These are phyloP conservation scores for Morpho deidamia DNA, from an alignment of 2,888 invertebrate species.

Conservation along the genomic window DNA sequence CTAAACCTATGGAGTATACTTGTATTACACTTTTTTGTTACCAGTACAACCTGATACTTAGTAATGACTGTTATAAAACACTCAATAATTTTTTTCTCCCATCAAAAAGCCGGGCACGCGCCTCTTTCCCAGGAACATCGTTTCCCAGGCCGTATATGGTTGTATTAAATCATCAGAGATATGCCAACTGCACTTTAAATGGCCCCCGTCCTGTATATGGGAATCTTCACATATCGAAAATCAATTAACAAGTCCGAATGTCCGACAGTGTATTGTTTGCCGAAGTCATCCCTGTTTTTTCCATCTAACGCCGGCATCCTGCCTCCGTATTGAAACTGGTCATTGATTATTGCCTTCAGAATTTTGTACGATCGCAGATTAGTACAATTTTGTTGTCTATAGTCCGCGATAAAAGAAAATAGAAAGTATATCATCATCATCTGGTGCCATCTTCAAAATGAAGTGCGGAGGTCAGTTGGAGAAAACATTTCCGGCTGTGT, in stretches of 20 bases:
- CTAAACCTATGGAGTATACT: too few species aligned
- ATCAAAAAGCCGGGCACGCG: background rate
- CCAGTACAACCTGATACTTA: too few species aligned
- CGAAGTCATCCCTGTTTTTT: background rate
- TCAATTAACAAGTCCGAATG: slow-evolving; percentile 25
- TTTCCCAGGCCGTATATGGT: slow-evolving; percentile 10
- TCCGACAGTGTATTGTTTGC: background rate
- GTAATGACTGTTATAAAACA: too few species aligned
- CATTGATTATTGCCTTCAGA: background rate
- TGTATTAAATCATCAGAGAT: slow-evolving; percentile 20
- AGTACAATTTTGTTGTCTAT: too few species aligned
- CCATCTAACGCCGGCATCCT: background rate
- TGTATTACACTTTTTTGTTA: too few species aligned
- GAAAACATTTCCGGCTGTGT: too few species aligned
- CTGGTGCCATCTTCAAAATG: too few species aligned
- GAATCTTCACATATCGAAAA: slow-evolving; percentile 22
- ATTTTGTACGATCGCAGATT: background rate
- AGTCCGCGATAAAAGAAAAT: too few species aligned
- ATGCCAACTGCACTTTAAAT: slow-evolving; percentile 9
- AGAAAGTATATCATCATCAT: too few species aligned
- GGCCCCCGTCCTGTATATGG: slow-evolving; percentile 18
- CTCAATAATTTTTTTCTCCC: background rate
- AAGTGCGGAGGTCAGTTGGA: too few species aligned
- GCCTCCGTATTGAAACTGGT: background rate
- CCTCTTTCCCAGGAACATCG: background rate